Percentiles rank a stretch among this genome's conserved stretches.
These are phyloP conservation scores for Temnothorax curvispinosus DNA, from an alignment of 1,140 invertebrate species.

Conservation along the genomic window DNA sequence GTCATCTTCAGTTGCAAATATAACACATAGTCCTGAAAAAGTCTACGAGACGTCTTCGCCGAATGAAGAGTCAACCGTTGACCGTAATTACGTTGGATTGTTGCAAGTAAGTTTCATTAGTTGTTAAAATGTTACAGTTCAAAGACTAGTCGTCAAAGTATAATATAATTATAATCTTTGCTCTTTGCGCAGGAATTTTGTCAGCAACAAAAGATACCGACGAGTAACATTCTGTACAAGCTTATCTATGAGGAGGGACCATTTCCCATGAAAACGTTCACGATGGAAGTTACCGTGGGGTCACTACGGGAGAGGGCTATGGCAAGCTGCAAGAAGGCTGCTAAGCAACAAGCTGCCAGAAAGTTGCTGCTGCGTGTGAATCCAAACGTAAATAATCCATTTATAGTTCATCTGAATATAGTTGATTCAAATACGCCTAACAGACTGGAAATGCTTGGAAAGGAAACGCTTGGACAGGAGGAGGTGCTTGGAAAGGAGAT, in stretches of 20 bases:
- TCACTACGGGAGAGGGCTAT: neutral
- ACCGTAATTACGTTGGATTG: constrained; percentile 24
- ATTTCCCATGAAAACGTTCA: neutral
- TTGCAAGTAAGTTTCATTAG: constrained; percentile 10
- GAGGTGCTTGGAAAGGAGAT: neutral
- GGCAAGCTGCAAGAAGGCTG: neutral
- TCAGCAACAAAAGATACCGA: neutral
- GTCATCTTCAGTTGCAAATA: neutral
- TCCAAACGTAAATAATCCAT: neutral
- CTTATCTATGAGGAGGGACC: neutral
- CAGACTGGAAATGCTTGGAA: too few relatives aligned
- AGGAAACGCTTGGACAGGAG: too few relatives aligned
- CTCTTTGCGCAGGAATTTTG: constrained; percentile 23
- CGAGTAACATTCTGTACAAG: neutral
- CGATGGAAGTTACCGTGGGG: neutral
- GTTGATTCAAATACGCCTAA: too few relatives aligned
- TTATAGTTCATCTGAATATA: neutral
- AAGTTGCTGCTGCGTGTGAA: neutral
- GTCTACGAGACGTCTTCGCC: neutral
- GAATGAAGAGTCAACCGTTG: neutral
- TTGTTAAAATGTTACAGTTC: neutral
- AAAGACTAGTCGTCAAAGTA: neutral
- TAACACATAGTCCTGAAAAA: neutral
- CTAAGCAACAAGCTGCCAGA: constrained; percentile 49
- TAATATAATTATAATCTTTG: neutral